Conservation (phyloP, 2,113 vertebrate genomes). For the Takifugu bimaculatus region DNA sequence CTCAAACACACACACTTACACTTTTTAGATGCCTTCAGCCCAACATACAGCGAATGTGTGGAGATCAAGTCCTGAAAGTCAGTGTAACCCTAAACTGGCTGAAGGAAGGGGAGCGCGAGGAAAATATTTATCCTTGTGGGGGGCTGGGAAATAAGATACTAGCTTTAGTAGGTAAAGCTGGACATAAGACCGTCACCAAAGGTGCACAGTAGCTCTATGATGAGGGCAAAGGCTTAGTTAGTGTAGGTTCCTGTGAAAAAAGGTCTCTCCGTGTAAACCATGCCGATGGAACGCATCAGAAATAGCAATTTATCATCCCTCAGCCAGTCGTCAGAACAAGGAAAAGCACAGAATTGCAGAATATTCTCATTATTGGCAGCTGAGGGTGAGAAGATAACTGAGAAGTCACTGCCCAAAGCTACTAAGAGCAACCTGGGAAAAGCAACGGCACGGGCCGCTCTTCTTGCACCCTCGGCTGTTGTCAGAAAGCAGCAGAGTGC, state of each 20-base stretch:
- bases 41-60: conserved; percentile 33
- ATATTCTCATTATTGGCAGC: no score
- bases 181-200: conserved; percentile 44
- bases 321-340: no score
- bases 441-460: conserved; percentile 66
- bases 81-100: conserved; percentile 65
- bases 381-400: no score
- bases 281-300: no score
- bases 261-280: no score
- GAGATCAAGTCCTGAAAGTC: conserved; percentile 44
- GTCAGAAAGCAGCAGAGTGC: neutral
- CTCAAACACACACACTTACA: conserved; percentile 62
- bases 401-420: no score
- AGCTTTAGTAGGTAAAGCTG: conserved; percentile 47
- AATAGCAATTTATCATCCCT: no score
- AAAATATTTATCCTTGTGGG: conserved; percentile 55
- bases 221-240: neutral
- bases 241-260: conserved; percentile 19
- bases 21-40: conserved; percentile 51
- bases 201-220: conserved; percentile 32
- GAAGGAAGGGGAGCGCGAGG: conserved; percentile 40
- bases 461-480: conserved; percentile 55
- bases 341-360: no score
- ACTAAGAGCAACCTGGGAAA: no score
- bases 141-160: conserved; percentile 19